Conservation (phyloP, 1,140 invertebrate genomes). For the Rhyacophila brunnea region DNA sequence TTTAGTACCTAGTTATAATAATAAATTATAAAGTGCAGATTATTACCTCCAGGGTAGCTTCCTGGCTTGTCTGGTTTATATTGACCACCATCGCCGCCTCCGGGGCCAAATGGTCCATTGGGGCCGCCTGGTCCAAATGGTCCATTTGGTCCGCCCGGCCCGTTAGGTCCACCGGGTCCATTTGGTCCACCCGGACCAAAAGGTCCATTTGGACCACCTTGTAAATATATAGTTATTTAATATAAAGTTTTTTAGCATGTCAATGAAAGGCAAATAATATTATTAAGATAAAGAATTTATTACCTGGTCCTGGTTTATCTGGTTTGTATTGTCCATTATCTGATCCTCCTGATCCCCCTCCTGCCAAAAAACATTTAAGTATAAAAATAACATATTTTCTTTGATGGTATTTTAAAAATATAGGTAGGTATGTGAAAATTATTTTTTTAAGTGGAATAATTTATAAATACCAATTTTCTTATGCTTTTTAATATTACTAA, state of each 20-base stretch:
- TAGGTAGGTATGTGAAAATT: no score
- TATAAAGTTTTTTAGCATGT: not conserved
- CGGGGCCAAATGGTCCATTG: not conserved
- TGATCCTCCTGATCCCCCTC: not conserved
- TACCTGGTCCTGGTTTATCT: slow-evolving; percentile 3
- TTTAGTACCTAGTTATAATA: no score
- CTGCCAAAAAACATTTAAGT: not conserved
- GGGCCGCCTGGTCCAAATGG: slow-evolving; percentile 8
- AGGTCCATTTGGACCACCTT: slow-evolving; percentile 39
- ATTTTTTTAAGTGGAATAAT: no score
- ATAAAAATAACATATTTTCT: no score
- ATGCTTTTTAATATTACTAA: no score
- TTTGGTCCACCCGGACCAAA: slow-evolving; percentile 30
- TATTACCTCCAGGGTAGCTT: no score
- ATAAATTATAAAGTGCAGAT: no score
- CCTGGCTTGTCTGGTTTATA: not conserved
- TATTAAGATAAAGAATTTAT: not conserved
- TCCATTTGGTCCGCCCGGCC: not conserved
- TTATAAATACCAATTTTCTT: no score
- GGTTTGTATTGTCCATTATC: slow-evolving; percentile 1
- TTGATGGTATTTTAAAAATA: no score
- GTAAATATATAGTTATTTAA: not conserved
- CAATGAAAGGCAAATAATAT: not conserved
- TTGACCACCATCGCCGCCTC: slow-evolving; percentile 7
- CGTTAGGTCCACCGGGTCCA: slow-evolving; percentile 3